phyloP scores from a whole-genome alignment of 2,888 invertebrate genomes.

The Athrips mouffetella region DNA sequence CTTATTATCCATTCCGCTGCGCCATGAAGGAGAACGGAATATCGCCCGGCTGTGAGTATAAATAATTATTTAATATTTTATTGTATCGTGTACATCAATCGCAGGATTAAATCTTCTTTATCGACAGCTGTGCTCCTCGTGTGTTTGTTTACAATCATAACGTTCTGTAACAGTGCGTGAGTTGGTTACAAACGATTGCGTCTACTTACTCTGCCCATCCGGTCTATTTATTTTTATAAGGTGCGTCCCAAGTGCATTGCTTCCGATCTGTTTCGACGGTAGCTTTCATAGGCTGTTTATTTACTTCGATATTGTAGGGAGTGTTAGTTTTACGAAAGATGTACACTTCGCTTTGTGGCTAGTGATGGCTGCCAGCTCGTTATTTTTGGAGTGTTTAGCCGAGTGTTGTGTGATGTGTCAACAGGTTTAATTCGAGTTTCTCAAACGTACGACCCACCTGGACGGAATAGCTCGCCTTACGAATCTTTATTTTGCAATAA shows the following conservation, averaged over 20 bases:
- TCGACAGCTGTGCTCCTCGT: constrained; percentile 18
- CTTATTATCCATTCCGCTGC: constrained; percentile 91
- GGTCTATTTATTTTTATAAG: constrained; percentile 52
- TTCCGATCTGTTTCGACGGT: constrained; percentile 27
- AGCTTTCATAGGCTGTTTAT: constrained; percentile 36
- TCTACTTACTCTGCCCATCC: constrained; percentile 39
- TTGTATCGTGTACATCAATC: constrained; percentile 13
- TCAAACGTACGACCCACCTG: constrained; percentile 7
- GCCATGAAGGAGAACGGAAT: constrained; percentile 89
- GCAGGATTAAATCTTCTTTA: constrained; percentile 12
- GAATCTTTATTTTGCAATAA: not conserved
- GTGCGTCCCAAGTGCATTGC: constrained; percentile 44
- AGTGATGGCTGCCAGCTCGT: constrained; percentile 44
- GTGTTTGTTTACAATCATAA: constrained; percentile 36
- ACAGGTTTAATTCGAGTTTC: constrained; percentile 32
- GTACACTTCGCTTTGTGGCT: constrained; percentile 38
- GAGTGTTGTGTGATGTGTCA: constrained; percentile 44
- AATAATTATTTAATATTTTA: constrained; percentile 29
- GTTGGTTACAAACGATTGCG: constrained; percentile 37
- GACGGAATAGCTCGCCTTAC: constrained; percentile 2
- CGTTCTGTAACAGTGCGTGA: constrained; percentile 31
- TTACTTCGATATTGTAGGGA: constrained; percentile 36
- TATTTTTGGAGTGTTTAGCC: constrained; percentile 54
- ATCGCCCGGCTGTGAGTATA: constrained; percentile 91
- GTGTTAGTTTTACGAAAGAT: constrained; percentile 29